phyloP scores from a whole-genome alignment of 2,888 invertebrate species.

The Drosophila mimetica region DNA sequence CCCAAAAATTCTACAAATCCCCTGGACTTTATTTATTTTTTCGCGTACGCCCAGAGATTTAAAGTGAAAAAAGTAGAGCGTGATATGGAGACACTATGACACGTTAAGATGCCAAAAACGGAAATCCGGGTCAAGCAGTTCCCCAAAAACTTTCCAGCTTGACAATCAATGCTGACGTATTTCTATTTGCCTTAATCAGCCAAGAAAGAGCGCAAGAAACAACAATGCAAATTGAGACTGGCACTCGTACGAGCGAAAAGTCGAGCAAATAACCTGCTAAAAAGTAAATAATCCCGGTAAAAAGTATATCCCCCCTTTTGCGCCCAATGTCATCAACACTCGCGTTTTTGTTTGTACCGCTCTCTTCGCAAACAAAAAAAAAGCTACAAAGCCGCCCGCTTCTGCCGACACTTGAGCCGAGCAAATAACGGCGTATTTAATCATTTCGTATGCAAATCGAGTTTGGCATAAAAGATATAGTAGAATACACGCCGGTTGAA shows the following conservation, averaged over 20 bases:
- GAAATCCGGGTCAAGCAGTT: conserved; percentile 20
- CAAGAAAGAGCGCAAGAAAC: conserved; percentile 19
- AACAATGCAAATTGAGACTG: conserved; percentile 55
- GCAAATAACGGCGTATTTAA: conserved; percentile 62
- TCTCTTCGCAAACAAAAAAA: conserved; percentile 24
- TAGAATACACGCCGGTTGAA: background rate
- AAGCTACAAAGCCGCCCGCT: conserved; percentile 29
- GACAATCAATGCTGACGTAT: conserved; percentile 30
- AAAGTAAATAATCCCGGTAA: conserved; percentile 54
- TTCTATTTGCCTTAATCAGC: conserved; percentile 59
- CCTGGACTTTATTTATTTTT: conserved; percentile 27
- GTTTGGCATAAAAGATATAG: conserved; percentile 65
- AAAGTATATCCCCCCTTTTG: conserved; percentile 26
- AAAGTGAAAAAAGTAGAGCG: conserved; percentile 12
- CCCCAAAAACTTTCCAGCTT: conserved; percentile 3
- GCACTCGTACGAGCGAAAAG: conserved; percentile 5
- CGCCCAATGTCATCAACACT: conserved; percentile 23
- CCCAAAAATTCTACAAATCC: conserved; percentile 12
- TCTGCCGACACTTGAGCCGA: conserved; percentile 1
- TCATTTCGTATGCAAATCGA: conserved; percentile 73
- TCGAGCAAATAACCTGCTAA: conserved; percentile 29
- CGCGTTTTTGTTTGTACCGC: background rate
- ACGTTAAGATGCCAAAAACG: conserved; percentile 12
- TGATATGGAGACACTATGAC: conserved; percentile 12
- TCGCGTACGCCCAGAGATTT: background rate